Evolutionary conservation across 1,140 invertebrate genomes (phyloP), one percentile per base, ranked within the genome.

Genomic region (Drosophila miranda): DNA sequence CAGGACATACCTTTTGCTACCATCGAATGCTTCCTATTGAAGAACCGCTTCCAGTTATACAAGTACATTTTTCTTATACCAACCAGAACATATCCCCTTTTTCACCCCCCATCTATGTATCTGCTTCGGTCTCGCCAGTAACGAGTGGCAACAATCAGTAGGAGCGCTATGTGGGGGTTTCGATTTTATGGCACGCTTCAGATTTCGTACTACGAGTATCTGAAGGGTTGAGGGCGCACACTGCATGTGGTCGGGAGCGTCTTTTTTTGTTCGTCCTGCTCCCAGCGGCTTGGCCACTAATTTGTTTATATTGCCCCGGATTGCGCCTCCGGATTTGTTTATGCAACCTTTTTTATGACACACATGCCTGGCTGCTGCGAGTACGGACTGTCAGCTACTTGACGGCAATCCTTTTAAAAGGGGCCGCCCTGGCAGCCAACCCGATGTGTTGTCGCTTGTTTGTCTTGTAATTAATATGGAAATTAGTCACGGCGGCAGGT

Each of bases 321-420:
- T 38, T 38, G 34, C 34, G 81, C 67, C 50, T 60, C 21, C 21
- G 53, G 62, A 70, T 77, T 80, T 84, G 81, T 84, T 84, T 84
- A 86, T 66, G 81, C 60, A 76, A 76, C 73, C 75, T 75, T 82
- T 72, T 84, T 70, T 86, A 80, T 63, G 67, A 67, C 56, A 62
- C 67, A 70, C 41, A 70, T 48, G 60, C 30, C 30, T 34, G 30
- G 30, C 30, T 42, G 52, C 57, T 56, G 19, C 49, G 50, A 49
- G 61, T 43, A 34, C 48, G 62, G 55, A 16, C 9, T 73, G 73
- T 67, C 62, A 70, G 78, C 76, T 86, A 83, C 80, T 83, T 84
- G 76, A 76, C 57, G 48, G 53, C 56, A 76, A 74, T 67, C 68
- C 81, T 86, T 84, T 84, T 57, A 81, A 67, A 26, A 80, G 44